phyloP scores from a whole-genome alignment of 2,888 invertebrate genomes.

The Uropetala carovei region DNA sequence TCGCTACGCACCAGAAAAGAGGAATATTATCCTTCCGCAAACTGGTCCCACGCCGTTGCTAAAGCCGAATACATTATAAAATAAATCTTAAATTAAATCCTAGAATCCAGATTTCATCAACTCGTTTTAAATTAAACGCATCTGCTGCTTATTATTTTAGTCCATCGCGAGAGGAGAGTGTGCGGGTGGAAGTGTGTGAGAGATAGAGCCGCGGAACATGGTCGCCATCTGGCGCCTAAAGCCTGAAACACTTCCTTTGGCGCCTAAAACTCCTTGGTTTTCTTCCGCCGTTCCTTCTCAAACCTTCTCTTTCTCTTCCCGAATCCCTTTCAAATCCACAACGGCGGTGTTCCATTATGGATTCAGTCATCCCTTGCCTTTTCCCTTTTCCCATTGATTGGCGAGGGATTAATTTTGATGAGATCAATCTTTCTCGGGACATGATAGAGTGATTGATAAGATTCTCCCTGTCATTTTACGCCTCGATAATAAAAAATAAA shows the following conservation, averaged over 20 bases:
- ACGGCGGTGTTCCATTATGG: background rate
- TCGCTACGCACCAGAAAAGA: no score
- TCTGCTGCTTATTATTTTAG: background rate
- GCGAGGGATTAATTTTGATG: slow-evolving; percentile 37
- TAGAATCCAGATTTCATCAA: no score
- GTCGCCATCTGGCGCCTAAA: slow-evolving; percentile 21
- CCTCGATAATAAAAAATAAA: background rate
- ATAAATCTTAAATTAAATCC: no score
- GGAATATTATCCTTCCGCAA: no score
- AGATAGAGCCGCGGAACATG: background rate
- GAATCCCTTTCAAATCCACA: background rate
- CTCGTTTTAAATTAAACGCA: background rate
- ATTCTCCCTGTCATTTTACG: background rate
- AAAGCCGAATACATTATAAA: no score
- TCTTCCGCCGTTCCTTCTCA: background rate
- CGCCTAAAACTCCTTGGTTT: background rate
- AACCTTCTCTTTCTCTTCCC: background rate
- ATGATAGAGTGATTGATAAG: slow-evolving; percentile 21
- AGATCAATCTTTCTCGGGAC: slow-evolving; percentile 23
- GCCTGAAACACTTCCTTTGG: background rate
- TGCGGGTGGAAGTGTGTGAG: no score
- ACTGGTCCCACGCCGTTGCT: no score
- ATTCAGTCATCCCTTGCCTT: background rate
- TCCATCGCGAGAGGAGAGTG: no score
- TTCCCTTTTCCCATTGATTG: slow-evolving; percentile 13